Conservation (phyloP, 2,113 vertebrate genomes). For the Myotis davidii region DNA sequence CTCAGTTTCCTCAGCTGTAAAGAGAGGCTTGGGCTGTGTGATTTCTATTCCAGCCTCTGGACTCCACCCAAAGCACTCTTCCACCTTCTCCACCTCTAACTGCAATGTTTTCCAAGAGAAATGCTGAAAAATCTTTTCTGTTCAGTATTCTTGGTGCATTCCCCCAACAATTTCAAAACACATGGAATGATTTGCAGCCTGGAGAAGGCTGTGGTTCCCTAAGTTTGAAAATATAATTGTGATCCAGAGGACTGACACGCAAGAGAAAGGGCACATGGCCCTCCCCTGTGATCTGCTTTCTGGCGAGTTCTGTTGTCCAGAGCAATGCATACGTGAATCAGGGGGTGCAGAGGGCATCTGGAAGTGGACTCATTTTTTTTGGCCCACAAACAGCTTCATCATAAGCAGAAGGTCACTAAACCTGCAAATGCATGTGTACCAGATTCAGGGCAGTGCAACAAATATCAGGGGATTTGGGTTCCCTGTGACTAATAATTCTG, state of each 20-base stretch:
- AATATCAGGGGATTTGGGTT: not conserved
- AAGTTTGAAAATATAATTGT: not conserved
- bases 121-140: not conserved
- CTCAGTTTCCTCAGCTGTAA: not conserved
- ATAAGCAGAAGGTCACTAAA: conserved; percentile 55
- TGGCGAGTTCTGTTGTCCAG: not conserved
- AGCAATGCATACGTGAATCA: not conserved
- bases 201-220: not conserved
- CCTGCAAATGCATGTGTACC: conserved; percentile 12
- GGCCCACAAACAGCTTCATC: conserved; percentile 37
- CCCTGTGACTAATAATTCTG: conserved; percentile 47
- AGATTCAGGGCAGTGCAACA: not conserved
- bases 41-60: not conserved
- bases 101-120: not conserved
- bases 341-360: not conserved
- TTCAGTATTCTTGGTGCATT: conserved; percentile 8
- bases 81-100: not conserved
- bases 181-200: not conserved
- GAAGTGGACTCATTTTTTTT: not conserved
- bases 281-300: not conserved
- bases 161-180: conserved; percentile 47
- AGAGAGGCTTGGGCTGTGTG: not conserved
- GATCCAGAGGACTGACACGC: not conserved
- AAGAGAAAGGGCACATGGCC: not conserved
- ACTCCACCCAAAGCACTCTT: not conserved